Conservation (phyloP, 2,888 invertebrate genomes). For the Drosophila algonquin region DNA sequence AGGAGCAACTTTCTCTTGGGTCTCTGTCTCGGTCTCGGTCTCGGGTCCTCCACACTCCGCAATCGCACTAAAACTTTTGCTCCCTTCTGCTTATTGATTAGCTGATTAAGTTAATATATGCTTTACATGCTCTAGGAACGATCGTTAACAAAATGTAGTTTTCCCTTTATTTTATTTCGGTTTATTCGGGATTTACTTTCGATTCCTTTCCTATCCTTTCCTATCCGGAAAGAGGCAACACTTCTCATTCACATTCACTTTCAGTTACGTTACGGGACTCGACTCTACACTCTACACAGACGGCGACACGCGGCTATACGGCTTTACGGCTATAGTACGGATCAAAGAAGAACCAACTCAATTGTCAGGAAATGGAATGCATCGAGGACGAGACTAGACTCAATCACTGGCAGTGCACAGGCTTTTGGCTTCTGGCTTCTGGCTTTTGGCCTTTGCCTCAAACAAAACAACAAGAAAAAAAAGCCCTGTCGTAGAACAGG, state of each 20-base stretch:
- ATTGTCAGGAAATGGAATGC: slow-evolving; percentile 23
- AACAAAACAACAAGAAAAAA: slow-evolving; percentile 25
- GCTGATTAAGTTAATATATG: slow-evolving; percentile 3
- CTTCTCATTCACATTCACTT: neutral
- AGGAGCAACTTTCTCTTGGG: slow-evolving; percentile 12
- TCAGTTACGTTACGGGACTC: neutral
- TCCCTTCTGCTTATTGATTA: slow-evolving; percentile 33
- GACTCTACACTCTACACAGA: too few species aligned
- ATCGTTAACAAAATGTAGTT: slow-evolving; percentile 23
- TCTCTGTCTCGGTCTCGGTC: too few species aligned
- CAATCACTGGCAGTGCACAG: slow-evolving; percentile 8
- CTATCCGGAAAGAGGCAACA: neutral
- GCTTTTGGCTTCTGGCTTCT: neutral
- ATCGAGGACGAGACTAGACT: slow-evolving; percentile 16
- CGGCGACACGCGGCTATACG: slow-evolving; percentile 15
- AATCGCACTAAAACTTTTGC: neutral
- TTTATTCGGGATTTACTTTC: slow-evolving; percentile 7
- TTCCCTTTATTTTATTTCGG: neutral
- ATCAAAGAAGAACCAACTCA: slow-evolving; percentile 14
- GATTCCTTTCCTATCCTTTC: too few species aligned
- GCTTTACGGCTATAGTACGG: slow-evolving; percentile 16
- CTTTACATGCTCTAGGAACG: slow-evolving; percentile 33
- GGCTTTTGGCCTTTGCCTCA: slow-evolving; percentile 7
- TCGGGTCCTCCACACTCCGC: neutral
- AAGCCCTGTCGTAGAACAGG: neutral